phyloP scores from a whole-genome alignment of 2,113 vertebrate genomes.

The Lanius collurio region DNA sequence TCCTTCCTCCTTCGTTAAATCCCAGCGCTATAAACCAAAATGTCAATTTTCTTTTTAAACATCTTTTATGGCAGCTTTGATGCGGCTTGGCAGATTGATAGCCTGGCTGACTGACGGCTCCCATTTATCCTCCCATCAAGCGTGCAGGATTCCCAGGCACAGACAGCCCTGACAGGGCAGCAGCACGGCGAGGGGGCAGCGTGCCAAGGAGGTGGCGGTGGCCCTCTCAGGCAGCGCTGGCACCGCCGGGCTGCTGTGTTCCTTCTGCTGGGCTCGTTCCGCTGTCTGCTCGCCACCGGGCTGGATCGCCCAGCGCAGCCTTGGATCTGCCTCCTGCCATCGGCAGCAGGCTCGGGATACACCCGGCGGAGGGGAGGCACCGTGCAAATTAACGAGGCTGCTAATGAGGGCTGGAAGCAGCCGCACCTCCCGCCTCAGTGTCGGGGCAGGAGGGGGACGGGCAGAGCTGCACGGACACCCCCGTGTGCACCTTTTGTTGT shows the following conservation, averaged over 20 bases:
- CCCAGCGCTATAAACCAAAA: conserved; percentile 24
- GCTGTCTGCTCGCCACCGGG: not conserved
- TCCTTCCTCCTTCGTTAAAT: not conserved
- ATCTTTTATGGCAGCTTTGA: conserved; percentile 42
- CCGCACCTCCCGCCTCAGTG: not conserved
- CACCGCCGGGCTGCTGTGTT: not conserved
- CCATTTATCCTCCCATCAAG: not conserved
- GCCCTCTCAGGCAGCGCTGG: not conserved
- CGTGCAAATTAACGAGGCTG: not conserved
- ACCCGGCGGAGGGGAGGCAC: not conserved
- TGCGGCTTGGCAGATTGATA: conserved; percentile 45
- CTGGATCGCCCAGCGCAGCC: fast-evolving
- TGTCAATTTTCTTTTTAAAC: conserved; percentile 61
- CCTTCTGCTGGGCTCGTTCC: not conserved
- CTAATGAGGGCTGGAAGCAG: not conserved
- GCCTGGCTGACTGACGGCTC: not conserved
- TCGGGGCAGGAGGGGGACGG: not conserved
- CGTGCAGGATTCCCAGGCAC: not conserved
- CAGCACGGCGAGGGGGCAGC: not conserved
- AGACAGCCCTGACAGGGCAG: not conserved
- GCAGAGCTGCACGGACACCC: not conserved
- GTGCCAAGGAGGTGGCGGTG: not conserved
- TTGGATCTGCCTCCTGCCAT: not conserved
- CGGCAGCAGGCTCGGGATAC: not conserved
- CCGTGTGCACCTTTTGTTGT: not conserved